phyloP scores from a whole-genome alignment of 2,888 invertebrate species.

The Melanostoma mellinum region DNA sequence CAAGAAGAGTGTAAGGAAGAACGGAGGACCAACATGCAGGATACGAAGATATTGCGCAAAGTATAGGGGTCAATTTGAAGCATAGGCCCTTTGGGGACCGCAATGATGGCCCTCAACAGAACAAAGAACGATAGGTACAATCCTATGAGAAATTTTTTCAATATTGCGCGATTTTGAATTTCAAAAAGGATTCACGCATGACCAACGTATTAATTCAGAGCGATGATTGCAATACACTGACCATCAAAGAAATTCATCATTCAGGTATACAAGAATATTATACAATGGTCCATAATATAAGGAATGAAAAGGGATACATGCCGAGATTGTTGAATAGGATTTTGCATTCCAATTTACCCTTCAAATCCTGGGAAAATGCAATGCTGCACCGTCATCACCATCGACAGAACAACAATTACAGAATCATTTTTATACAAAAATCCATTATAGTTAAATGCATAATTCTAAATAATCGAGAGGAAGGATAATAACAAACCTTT shows the following conservation, averaged over 20 bases:
- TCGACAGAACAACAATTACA: conserved; percentile 10
- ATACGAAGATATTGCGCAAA: no score
- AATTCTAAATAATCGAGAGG: neutral
- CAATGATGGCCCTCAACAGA: conserved; percentile 18
- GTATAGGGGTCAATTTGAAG: conserved; percentile 55
- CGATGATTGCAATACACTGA: conserved; percentile 44
- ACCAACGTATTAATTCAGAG: conserved; percentile 35
- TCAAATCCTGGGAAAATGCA: conserved; percentile 57
- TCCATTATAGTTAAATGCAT: conserved; percentile 37
- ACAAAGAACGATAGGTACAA: neutral
- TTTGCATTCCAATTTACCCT: conserved; percentile 50
- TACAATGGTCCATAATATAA: conserved; percentile 37
- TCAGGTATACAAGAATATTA: conserved; percentile 36
- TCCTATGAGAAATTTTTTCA: conserved; percentile 5
- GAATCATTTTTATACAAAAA: conserved; percentile 54
- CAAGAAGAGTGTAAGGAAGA: no score
- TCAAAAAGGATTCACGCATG: conserved; percentile 65
- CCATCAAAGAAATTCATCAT: conserved; percentile 34
- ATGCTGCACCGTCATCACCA: conserved; percentile 19
- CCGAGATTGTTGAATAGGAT: conserved; percentile 29
- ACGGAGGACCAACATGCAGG: no score
- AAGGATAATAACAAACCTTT: conserved; percentile 32
- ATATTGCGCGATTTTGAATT: conserved; percentile 28
- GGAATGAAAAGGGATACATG: conserved; percentile 5
- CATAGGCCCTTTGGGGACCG: conserved; percentile 40